Base-by-base conservation (phyloP, 2,888 invertebrate genomes). In the Brachyopa scutellaris region DNA sequence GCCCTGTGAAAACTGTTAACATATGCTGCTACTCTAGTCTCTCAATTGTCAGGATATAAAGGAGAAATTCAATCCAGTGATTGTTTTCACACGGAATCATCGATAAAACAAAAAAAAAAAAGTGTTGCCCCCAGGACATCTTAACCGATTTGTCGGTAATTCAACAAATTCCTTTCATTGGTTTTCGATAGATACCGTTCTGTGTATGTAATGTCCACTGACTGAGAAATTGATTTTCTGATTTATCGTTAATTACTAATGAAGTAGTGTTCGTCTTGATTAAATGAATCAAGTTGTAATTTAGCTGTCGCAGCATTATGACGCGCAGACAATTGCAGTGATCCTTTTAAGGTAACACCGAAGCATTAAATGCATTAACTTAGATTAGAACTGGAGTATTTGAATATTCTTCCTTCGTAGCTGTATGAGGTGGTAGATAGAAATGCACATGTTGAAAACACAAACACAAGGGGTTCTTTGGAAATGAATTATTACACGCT, bases 1-100 rank as follows among this genome's bases (percentile, higher is more conserved):
- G 23, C 38, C 55, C 59, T 49, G 47, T 31, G 23, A 26, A 47
- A 17, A 33, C 31, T 11, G 7, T 26, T 13, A 9, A 21, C 51
- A 57, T 59, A 19, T 61, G 57, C 38, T 55, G n/a, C 19, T 42
- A 45, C 36, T 49, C 2, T 36, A 38, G 11, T 67, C 23, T 17
- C 26, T 61, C 76, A 47, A 59, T 53, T 57, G 42, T 45, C 45
- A n/a, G 62, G 36, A 67, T 53, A 59, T 51, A 59, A 59, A 42
- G 36, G 8, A 38, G 38, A 51, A 59, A 66, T 66, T 45, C 36
- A 67, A 76, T 51, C 47, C 51, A 38, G 19, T 36, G 45, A 73
- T 73, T 73, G 55, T 73, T 67, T 59, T 61, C 61, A 67, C 53
- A 51, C 59, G 21, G 38, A 59, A 61, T 76, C 51, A 29, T 0